Percentiles rank a stretch among this genome's conserved stretches.
Conservation (phyloP, 2,888 invertebrate species). For the Lissonota sp. region DNA sequence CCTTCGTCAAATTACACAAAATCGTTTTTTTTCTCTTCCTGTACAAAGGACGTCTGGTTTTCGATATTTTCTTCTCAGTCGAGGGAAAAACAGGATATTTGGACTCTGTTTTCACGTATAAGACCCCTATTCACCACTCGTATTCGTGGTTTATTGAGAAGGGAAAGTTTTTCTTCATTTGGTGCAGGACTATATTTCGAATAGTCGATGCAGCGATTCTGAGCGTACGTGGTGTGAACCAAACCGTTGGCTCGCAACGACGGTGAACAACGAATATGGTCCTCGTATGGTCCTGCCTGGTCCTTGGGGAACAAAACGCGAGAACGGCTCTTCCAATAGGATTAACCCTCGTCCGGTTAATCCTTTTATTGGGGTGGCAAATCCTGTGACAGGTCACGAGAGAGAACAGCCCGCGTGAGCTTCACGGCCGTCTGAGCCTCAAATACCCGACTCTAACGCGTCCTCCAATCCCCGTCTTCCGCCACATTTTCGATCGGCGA, state of each 20-base stretch:
- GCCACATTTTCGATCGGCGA: conserved; percentile 66
- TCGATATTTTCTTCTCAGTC: too few species aligned
- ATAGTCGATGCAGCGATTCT: conserved; percentile 31
- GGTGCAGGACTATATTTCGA: background rate
- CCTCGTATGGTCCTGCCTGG: conserved; percentile 11
- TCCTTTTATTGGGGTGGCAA: conserved; percentile 82
- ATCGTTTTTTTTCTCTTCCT: conserved; percentile 45
- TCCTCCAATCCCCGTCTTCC: conserved; percentile 8
- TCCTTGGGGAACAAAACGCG: conserved; percentile 70
- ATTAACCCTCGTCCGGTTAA: conserved; percentile 83
- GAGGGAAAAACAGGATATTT: too few species aligned
- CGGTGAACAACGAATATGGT: conserved; percentile 53
- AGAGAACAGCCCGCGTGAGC: conserved; percentile 70
- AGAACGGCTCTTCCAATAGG: conserved; percentile 80
- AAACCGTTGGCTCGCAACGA: conserved; percentile 54
- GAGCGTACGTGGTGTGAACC: conserved; percentile 43
- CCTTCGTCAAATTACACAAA: conserved; percentile 60
- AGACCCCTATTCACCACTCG: too few species aligned
- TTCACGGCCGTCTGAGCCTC: conserved; percentile 24
- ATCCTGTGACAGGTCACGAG: conserved; percentile 80
- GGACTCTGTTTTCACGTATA: too few species aligned
- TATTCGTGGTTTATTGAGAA: too few species aligned
- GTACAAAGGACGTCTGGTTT: too few species aligned
- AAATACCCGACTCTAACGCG: conserved; percentile 6
- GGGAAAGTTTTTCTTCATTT: too few species aligned